phyloP scores from a whole-genome alignment of 2,888 invertebrate species.

The Erannis defoliaria region DNA sequence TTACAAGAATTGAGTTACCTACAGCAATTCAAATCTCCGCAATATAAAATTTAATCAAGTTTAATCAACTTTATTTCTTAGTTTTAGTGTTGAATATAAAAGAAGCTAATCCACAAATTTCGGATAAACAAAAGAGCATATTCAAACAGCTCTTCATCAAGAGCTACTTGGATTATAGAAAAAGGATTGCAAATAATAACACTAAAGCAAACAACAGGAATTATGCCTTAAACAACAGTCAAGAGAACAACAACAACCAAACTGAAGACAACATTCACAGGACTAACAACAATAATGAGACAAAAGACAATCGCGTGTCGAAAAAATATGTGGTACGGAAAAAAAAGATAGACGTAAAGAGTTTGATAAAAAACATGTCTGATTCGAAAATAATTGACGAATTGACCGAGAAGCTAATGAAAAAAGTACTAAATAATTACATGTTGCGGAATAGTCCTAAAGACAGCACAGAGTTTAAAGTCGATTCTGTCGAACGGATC shows the following conservation, averaged over 20 bases:
- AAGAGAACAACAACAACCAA: neutral
- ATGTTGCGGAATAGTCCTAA: neutral
- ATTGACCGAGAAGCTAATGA: conserved; percentile 13
- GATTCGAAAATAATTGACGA: conserved; percentile 17
- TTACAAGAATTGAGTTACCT: neutral
- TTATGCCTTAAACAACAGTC: neutral
- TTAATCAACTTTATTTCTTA: neutral
- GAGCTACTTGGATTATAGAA: conserved; percentile 19
- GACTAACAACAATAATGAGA: neutral
- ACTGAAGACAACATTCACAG: neutral
- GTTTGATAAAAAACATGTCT: conserved; percentile 19
- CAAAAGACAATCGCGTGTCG: neutral
- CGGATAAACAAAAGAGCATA: conserved; percentile 1
- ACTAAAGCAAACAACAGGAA: neutral
- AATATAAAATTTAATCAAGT: too few relatives aligned
- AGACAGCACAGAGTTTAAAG: conserved; percentile 2
- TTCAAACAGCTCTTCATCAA: conserved; percentile 19
- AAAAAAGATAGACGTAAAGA: conserved; percentile 7
- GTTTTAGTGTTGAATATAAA: conserved; percentile 12
- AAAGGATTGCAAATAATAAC: neutral
- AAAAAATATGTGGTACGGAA: neutral
- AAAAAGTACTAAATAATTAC: conserved; percentile 10
- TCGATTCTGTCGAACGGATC: conserved; percentile 17
- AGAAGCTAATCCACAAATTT: conserved; percentile 5
- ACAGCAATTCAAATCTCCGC: neutral